These are phyloP conservation scores for Dicrurus megarhynchus DNA, from an alignment of 2,113 vertebrate genomes.

Conservation along the genomic window DNA sequence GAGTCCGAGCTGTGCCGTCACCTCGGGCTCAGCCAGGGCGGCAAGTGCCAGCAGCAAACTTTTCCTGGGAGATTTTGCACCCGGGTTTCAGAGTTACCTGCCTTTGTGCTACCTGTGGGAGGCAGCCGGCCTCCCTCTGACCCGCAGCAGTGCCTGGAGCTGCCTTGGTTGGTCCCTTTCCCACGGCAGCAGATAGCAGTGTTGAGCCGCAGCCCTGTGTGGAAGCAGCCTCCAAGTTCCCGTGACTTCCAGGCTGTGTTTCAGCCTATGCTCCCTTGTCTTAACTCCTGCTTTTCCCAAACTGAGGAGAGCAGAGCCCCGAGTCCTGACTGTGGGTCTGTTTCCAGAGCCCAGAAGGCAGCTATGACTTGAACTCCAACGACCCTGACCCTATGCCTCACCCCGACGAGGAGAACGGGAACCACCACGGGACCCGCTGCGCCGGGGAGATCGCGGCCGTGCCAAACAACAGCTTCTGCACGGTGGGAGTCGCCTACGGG, in stretches of 20 bases:
- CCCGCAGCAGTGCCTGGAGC: neutral
- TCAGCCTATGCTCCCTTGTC: accelerated
- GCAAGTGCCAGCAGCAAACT: neutral
- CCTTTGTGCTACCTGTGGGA: accelerated
- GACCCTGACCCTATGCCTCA: conserved; percentile 97
- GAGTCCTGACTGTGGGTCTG: accelerated
- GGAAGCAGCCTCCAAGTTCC: neutral
- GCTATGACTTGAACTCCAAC: conserved; percentile 95
- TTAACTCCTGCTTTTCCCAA: neutral
- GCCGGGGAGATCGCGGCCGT: conserved; percentile 93
- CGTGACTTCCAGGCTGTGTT: neutral
- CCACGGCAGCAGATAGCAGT: neutral
- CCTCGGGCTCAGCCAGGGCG: accelerated
- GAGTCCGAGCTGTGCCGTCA: accelerated
- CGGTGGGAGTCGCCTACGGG: conserved; percentile 91
- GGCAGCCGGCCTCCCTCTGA: neutral
- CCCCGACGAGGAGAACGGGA: conserved; percentile 84
- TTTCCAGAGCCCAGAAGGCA: conserved; percentile 91
- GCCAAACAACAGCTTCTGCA: conserved; percentile 95
- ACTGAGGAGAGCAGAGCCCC: neutral
- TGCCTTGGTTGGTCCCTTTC: neutral
- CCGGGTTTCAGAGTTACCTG: accelerated
- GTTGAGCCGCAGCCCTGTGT: neutral
- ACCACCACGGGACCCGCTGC: conserved; percentile 95
- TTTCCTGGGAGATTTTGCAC: neutral